Percentiles rank a stretch among this genome's conserved stretches.
Conservation (phyloP, 1,140 invertebrate genomes). For the Apis cerana region DNA sequence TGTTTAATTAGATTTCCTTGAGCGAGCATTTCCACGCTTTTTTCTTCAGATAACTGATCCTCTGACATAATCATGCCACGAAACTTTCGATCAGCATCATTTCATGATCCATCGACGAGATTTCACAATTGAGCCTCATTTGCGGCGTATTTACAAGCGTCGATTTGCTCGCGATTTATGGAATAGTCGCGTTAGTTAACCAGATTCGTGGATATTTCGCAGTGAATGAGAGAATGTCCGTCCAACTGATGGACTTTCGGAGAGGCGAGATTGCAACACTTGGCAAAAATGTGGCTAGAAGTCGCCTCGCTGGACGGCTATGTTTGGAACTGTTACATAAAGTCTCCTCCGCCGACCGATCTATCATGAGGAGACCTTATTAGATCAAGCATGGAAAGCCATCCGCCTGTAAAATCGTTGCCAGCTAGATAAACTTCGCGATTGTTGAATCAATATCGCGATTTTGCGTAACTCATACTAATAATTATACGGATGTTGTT, state of each 20-base stretch:
- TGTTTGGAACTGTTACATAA: constrained; percentile 54
- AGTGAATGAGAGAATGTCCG: constrained; percentile 1
- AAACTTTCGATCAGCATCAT: background rate
- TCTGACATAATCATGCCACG: constrained; percentile 42
- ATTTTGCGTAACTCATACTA: no score
- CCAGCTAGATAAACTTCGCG: background rate
- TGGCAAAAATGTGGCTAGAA: constrained; percentile 57
- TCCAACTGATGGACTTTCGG: background rate
- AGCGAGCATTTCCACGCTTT: background rate
- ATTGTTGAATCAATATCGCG: no score
- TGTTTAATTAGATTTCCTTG: constrained; percentile 35
- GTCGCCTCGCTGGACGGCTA: constrained; percentile 18
- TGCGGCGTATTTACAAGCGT: constrained; percentile 9
- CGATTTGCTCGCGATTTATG: constrained; percentile 29
- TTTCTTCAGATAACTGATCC: background rate
- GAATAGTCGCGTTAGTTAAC: constrained; percentile 27
- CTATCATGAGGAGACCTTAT: constrained; percentile 43
- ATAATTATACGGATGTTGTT: no score
- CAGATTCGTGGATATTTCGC: constrained; percentile 37
- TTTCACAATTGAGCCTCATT: constrained; percentile 55
- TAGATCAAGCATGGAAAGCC: constrained; percentile 33
- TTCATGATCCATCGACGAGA: constrained; percentile 2
- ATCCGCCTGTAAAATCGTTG: constrained; percentile 18
- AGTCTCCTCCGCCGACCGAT: constrained; percentile 37
- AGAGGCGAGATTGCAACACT: constrained; percentile 48